Base-by-base conservation (phyloP, 2,113 vertebrate genomes). In the Pseudonaja textilis region DNA sequence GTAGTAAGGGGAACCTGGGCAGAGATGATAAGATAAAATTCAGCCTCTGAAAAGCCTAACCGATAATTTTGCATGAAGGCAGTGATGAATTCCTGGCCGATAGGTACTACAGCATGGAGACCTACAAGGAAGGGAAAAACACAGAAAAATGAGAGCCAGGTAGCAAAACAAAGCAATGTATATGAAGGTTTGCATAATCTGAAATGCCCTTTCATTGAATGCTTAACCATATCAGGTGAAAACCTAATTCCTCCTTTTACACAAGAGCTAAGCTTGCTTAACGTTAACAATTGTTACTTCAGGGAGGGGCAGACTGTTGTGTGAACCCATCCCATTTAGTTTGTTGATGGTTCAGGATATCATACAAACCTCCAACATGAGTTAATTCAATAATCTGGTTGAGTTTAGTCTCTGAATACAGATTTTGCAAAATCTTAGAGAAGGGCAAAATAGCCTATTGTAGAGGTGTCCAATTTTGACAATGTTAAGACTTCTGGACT, bases 41-140 rank as follows among this genome's bases (percentile, higher is more conserved):
- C 29, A 86, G 96, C 85, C 0, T 0, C 26, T 4, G 26, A 57
- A 14, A 95, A 94, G 47, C 54, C 0, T 0, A 52, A 0, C 11
- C 23, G 3, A 69, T 97, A 97, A 93, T 98, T 98, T 95, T 98
- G 95, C 97, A 98, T 95, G 94, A 98, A 98, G 6, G 97, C 94
- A 0, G 96, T 95, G 81, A 97, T 96, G 96, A 98, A 98, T 89
- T 98, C 97, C 39, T 39, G 95, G 61, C 98, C 98, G 25, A 93
- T 90, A 14, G 95, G 93, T 42, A 91, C 92, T 90, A 93, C 89
- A 2, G 56, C 20, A 54, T 96, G 86, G 91, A 94, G 91, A 93
- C 96, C 97, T 98, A 93, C 61, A 90, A 94, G 50, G 93, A 91
- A 95, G 0, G 89, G 64, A 34, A 59, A 50, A n/a, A 54, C 0